These are phyloP conservation scores for Pseudeuparius sepicola DNA, from an alignment of 2,888 invertebrate species.

Conservation along the genomic window DNA sequence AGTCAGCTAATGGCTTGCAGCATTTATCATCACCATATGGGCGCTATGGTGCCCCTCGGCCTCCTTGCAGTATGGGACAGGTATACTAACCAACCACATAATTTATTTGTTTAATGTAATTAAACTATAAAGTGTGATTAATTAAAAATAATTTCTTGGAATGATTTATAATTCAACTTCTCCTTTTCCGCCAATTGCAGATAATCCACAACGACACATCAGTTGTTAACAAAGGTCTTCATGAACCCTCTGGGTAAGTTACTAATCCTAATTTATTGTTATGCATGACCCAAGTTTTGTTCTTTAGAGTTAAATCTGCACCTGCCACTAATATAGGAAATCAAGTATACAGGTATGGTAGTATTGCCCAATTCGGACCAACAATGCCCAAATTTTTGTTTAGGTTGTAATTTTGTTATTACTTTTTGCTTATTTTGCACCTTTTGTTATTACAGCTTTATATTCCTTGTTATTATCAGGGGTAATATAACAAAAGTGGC, in stretches of 20 bases:
- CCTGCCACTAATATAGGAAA: slow-evolving; percentile 22
- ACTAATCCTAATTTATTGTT: slow-evolving; percentile 1
- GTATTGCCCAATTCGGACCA: no score
- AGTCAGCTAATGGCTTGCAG: slow-evolving; percentile 36
- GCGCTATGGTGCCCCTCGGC: slow-evolving; percentile 53
- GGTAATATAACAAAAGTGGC: no score
- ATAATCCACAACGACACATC: slow-evolving; percentile 53
- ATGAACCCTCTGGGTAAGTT: slow-evolving; percentile 50
- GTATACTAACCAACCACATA: slow-evolving; percentile 33
- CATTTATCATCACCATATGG: slow-evolving; percentile 36
- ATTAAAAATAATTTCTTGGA: no score
- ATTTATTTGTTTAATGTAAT: no score
- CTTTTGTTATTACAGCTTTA: no score
- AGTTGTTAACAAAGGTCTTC: slow-evolving; percentile 41
- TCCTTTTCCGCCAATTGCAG: slow-evolving; percentile 39
- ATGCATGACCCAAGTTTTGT: not conserved
- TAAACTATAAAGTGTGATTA: no score
- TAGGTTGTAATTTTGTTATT: no score
- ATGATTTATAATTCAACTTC: no score
- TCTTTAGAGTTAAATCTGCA: slow-evolving; percentile 22
- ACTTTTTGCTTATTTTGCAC: no score
- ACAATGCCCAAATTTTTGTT: no score
- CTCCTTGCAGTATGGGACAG: slow-evolving; percentile 58
- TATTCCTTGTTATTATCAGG: no score
- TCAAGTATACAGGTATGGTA: slow-evolving; percentile 5